phyloP scores from a whole-genome alignment of 2,113 vertebrate species.

The Merops nubicus region DNA sequence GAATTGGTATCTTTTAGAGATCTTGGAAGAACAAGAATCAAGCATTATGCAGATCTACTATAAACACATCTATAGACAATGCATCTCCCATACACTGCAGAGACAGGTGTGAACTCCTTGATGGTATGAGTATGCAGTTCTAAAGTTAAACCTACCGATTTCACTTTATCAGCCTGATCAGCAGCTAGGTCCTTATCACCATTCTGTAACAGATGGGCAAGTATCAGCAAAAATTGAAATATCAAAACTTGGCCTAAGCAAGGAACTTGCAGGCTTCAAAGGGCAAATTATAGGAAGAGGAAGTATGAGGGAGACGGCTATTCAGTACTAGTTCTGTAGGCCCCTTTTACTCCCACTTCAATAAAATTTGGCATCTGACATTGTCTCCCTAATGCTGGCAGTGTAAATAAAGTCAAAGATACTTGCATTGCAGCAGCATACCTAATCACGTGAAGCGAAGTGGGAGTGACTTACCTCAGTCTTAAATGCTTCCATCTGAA shows the following conservation, averaged over 20 bases:
- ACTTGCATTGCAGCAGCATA: not conserved
- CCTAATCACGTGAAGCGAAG: not conserved
- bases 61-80: not conserved
- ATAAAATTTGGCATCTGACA: not conserved
- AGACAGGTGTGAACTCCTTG: not conserved
- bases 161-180: constrained; percentile 74
- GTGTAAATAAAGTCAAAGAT: not conserved
- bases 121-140: not conserved
- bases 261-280: not conserved
- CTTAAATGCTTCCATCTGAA: constrained; percentile 72
- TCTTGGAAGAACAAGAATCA: not conserved
- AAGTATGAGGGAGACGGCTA: not conserved
- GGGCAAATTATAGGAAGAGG: not conserved
- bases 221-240: not conserved
- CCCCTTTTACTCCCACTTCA: not conserved
- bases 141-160: constrained; percentile 74
- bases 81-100: not conserved
- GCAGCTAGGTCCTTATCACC: constrained; percentile 70
- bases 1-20: not conserved
- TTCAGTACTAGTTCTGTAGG: not conserved
- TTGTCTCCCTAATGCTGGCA: not conserved
- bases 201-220: constrained; percentile 76
- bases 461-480: constrained; percentile 52
- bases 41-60: not conserved
- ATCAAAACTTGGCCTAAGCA: not conserved